These are phyloP conservation scores for Popillia japonica DNA, from an alignment of 1,140 invertebrate species.

Conservation along the genomic window DNA sequence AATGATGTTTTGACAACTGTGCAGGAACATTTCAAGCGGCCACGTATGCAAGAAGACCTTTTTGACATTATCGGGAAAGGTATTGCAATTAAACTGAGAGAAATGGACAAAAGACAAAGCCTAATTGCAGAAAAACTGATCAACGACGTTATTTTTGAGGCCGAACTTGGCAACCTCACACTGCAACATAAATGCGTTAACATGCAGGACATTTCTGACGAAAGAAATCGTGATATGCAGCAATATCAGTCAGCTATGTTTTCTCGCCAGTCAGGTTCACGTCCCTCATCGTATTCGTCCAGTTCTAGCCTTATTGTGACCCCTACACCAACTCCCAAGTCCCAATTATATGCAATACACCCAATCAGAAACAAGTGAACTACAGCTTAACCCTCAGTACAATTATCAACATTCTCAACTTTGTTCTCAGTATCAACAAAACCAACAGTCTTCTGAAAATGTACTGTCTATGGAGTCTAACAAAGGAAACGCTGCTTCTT, in stretches of 20 bases:
- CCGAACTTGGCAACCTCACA: too few species aligned
- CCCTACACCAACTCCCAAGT: too few species aligned
- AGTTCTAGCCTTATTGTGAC: too few species aligned
- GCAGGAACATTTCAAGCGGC: conserved; percentile 16
- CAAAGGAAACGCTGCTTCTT: not conserved
- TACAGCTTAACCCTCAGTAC: not conserved
- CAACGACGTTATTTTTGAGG: conserved; percentile 40
- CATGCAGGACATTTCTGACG: too few species aligned
- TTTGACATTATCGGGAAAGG: conserved; percentile 36
- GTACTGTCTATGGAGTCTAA: not conserved
- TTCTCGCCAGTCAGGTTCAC: not conserved
- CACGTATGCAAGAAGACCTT: conserved; percentile 3
- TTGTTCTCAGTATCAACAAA: not conserved
- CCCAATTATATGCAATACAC: not conserved
- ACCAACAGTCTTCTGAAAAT: not conserved
- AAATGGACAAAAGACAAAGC: conserved; percentile 59
- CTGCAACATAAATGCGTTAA: too few species aligned
- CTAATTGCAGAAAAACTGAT: conserved; percentile 63
- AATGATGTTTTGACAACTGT: conserved; percentile 39
- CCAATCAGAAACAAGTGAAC: not conserved
- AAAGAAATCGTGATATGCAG: too few species aligned
- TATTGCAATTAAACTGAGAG: conserved; percentile 35
- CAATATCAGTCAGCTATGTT: too few species aligned
- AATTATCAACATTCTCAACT: conserved; percentile 11
- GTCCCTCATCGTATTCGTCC: too few species aligned